Base-by-base conservation (phyloP, 2,888 invertebrate genomes). In the Plagodis pulveraria region DNA sequence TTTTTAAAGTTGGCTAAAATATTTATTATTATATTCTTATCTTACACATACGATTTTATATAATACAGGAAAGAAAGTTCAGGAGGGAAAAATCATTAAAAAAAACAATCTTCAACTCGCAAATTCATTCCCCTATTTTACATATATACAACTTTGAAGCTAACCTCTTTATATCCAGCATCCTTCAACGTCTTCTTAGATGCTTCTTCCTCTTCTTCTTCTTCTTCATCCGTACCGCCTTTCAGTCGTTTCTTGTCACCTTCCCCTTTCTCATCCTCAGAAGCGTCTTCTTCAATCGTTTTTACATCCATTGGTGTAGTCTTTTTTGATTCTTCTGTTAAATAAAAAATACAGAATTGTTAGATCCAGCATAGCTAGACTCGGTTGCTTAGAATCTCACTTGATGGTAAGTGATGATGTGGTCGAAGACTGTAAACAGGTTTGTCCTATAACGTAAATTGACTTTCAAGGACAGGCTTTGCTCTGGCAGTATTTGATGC, bases 171-270 rank as follows among this genome's bases (percentile, higher is more conserved):
- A 66, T 90, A 91, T 5, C 87, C 90, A 1, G 84, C 89, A 41
- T 91, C 89, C 50, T 92, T 92, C 42, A 83, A 79, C 6, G 74
- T 78, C 66, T 89, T 91, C 69, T 92, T 90, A 5, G 76, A 76
- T 0, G 81, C 78, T 4, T 80, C 76, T 10, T 73, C 74, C 33
- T 87, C 85, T 0, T 80, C 76, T 10, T 73, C 74, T 34, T 87
- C 85, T 0, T 77, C 76, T 22, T 74, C 79, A 12, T 66, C 78
- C 35, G 67, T 57, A 0, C 74, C 52, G 8, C 78, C 83, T 61
- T 88, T 86, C 72, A 78, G 62, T 6, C 54, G 69, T 63, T 86
- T 87, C 64, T 89, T 88, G 7, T 73, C 71, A 0, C 81, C 81
- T 52, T 72, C 71, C 2, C 45, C 35, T 7, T 73, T 70, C 0